A percentile compares a stretch with the other conserved stretches of the same genome.
phyloP scores from a whole-genome alignment of 2,888 invertebrate species.

The Coleophora deauratella region DNA sequence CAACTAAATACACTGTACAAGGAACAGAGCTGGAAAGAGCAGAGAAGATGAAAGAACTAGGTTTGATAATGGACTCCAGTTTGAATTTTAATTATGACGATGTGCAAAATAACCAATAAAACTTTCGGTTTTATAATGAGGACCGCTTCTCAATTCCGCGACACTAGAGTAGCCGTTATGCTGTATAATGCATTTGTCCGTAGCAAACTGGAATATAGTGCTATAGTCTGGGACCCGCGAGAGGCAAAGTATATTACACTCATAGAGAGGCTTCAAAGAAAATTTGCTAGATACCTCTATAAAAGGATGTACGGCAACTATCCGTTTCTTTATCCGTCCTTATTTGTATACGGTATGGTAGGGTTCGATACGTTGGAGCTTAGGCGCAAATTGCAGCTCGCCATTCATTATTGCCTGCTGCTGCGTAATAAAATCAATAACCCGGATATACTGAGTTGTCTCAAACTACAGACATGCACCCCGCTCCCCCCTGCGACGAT shows the following conservation, averaged over 20 bases:
- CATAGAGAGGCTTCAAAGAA: constrained; percentile 4
- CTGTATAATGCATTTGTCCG: constrained; percentile 6
- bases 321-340: constrained; percentile 6
- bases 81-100: neutral
- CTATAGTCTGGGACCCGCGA: constrained; percentile 7
- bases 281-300: constrained; percentile 8
- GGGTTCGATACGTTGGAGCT: constrained; percentile 1
- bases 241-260: constrained; percentile 1
- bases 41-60: neutral
- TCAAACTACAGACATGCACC: no score
- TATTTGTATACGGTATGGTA: constrained; percentile 6
- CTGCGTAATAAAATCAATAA: neutral
- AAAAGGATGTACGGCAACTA: constrained; percentile 4
- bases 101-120: neutral
- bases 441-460: neutral
- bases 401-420: neutral
- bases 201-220: constrained; percentile 6
- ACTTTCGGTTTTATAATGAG: constrained; percentile 1
- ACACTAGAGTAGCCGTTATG: neutral
- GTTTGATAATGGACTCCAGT: neutral
- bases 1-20: neutral
- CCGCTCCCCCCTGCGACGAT: no score
- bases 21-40: neutral
- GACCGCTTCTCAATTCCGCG: neutral
- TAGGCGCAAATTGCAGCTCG: neutral